Percentiles rank a stretch among this genome's conserved stretches.
Conservation (phyloP, 2,113 vertebrate genomes). For the Hepsetus odoe region DNA sequence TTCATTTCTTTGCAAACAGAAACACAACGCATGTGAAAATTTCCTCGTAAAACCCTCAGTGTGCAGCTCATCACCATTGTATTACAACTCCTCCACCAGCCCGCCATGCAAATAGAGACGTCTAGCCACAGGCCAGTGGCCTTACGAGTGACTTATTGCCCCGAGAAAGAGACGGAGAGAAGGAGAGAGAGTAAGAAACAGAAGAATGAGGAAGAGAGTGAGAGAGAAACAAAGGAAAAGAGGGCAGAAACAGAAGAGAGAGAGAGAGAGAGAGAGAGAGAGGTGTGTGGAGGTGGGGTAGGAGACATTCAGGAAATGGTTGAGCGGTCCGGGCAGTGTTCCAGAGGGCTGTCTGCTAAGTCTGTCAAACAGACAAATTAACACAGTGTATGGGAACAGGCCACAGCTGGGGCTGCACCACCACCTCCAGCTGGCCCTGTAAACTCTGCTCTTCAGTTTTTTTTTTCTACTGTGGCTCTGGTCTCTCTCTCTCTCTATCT, state of each 20-base stretch:
- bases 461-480: conserved; percentile 32
- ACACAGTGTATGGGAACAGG: conserved; percentile 65
- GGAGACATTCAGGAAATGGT: conserved; percentile 60
- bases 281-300: conserved; percentile 13
- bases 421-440: conserved; percentile 66
- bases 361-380: conserved; percentile 70
- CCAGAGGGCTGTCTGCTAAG: conserved; percentile 62
- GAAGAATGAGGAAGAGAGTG: background rate
- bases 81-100: background rate
- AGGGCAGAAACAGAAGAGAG: no score
- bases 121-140: background rate
- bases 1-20: background rate
- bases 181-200: background rate
- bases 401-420: conserved; percentile 60
- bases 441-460: conserved; percentile 61
- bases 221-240: background rate
- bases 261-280: background rate
- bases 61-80: background rate
- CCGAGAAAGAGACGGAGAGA: background rate
- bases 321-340: conserved; percentile 58
- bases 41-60: background rate
- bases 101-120: background rate
- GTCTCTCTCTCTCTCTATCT: conserved; percentile 2
- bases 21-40: background rate
- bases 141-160: background rate